Evolutionary conservation across 2,888 invertebrate genomes (phyloP), one percentile per base, ranked within the genome.

Genomic region (Amphipyra berbera): DNA sequence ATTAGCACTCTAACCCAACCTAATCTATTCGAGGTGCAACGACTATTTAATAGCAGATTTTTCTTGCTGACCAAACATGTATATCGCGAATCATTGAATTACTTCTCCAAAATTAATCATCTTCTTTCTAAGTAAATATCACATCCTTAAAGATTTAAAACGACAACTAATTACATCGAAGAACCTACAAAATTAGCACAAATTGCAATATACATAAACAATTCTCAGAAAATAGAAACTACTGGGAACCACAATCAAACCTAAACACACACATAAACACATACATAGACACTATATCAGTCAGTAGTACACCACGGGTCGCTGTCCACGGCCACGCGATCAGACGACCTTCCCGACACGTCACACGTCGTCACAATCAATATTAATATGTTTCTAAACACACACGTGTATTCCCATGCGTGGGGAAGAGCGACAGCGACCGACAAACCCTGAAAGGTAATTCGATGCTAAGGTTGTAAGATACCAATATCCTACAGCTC

Each of bases 341-440:
- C 68, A 66, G 54, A 55, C 73, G 73, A 50, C 76, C 75, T 73
- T 69, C 73, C 66, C 48, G 14, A 12, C 57, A 53, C 66, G 59
- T 69, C 73, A 65, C 58, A 37, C 45, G 37, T 12, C 41, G 46
- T 35, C 61, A 69, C 76, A 61, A 75, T 75, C 66, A 69, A 76
- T 73, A 76, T 75, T 69, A 75, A 75, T 75, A 61, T 56, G 47
- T 44, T 56, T 66, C 33, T 61, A 41, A 48, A 61, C 15, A 35
- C 38, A 33, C 44, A 49, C 46, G 13, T 37, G 56, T 53, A 56
- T 73, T 59, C 74, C 49, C 57, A 59, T 33, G 15, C 57, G 27
- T 58, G 58, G 55, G 55, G 55, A 52, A 54, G 56, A 70, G 59
- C 60, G 70, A 42, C 12, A 45, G 10, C 27, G 54, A 14, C n/a